phyloP scores from a whole-genome alignment of 2,888 invertebrate genomes.

The Crematogaster levior region DNA sequence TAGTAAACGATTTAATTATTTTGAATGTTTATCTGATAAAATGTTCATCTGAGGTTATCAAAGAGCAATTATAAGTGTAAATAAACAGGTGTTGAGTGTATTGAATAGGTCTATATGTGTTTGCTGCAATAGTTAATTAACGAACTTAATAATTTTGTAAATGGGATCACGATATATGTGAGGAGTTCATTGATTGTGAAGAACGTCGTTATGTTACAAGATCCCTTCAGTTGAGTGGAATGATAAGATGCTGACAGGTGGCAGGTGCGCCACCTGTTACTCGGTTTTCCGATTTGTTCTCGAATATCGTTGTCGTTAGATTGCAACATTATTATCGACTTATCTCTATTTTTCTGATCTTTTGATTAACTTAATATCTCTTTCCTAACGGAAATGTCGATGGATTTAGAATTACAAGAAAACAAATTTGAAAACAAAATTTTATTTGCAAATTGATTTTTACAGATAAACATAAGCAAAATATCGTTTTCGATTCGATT shows the following conservation, averaged over 20 bases:
- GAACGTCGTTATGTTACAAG: slow-evolving; percentile 54
- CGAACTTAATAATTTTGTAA: slow-evolving; percentile 43
- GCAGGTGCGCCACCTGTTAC: slow-evolving; percentile 70
- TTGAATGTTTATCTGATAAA: neutral
- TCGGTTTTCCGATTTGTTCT: slow-evolving; percentile 49
- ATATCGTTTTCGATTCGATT: neutral
- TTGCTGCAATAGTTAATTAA: neutral
- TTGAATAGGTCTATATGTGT: neutral
- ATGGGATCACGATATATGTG: slow-evolving; percentile 60
- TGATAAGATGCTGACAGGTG: slow-evolving; percentile 57
- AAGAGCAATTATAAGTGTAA: neutral
- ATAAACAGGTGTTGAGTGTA: neutral
- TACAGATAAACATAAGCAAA: neutral
- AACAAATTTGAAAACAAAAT: too few species aligned
- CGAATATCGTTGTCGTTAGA: slow-evolving; percentile 49
- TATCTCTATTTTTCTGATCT: neutral
- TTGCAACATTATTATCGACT: slow-evolving; percentile 27
- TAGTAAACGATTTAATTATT: slow-evolving; percentile 7
- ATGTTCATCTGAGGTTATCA: neutral
- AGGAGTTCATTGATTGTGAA: slow-evolving; percentile 38
- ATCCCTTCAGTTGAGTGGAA: slow-evolving; percentile 44
- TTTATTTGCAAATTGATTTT: neutral
- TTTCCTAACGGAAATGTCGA: neutral
- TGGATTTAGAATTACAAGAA: neutral
- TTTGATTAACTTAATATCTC: neutral